Evolutionary conservation across 2,113 vertebrate genomes (phyloP).

Genomic region (Mirounga angustirostris): DNA sequence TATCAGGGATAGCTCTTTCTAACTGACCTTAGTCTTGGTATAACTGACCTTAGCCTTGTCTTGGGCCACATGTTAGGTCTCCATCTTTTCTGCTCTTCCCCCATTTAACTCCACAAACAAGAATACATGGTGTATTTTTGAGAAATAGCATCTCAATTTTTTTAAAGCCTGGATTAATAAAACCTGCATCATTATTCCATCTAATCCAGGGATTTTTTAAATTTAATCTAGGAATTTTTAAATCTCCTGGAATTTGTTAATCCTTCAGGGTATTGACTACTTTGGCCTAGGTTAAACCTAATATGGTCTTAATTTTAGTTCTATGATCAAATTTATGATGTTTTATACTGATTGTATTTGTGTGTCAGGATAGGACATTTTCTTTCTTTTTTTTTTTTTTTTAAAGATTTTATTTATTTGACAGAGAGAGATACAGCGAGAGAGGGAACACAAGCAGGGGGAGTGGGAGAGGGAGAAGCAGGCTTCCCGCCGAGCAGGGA

Average conservation of each 20-base stretch:
- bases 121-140: not conserved
- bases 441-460: too few relatives aligned
- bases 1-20: not conserved
- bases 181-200: not conserved
- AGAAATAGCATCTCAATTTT: not conserved
- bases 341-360: not conserved
- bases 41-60: not conserved
- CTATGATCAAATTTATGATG: not conserved
- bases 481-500: too few relatives aligned
- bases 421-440: too few relatives aligned
- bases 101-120: not conserved
- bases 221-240: not conserved
- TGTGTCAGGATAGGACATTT: not conserved
- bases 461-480: too few relatives aligned
- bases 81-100: accelerated
- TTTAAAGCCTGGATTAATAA: not conserved
- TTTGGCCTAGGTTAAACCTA: not conserved
- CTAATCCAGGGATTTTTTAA: not conserved
- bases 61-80: not conserved
- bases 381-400: not conserved
- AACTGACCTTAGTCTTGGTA: not conserved
- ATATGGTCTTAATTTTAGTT: not conserved
- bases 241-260: not conserved
- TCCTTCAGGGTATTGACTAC: not conserved
- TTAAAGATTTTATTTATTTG: too few relatives aligned